These are phyloP conservation scores for Mnemiopsis leidyi DNA, from an alignment of 37 sponge, comb jelly and placozoan genomes.

Conservation along the genomic window DNA sequence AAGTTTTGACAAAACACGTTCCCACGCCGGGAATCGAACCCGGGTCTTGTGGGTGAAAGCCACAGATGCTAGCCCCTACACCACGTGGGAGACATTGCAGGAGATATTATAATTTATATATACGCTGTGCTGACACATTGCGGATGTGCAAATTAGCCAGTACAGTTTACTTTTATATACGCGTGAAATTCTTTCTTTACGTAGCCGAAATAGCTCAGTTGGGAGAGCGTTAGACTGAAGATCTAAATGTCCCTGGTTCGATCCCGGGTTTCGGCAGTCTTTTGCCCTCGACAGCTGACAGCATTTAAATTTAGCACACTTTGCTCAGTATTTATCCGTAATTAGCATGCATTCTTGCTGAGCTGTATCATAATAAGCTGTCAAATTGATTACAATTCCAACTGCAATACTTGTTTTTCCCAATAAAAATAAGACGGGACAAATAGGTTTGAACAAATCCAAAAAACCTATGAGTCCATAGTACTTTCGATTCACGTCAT, in stretches of 20 bases:
- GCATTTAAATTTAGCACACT: too few relatives aligned
- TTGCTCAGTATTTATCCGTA: too few relatives aligned
- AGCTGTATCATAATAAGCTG: too few relatives aligned
- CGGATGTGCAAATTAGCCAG: not conserved
- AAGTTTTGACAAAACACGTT: not conserved
- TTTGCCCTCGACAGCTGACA: conserved; percentile 47
- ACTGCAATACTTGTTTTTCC: too few relatives aligned
- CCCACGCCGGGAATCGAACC: conserved; percentile 67
- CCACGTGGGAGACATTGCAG: conserved; percentile 41
- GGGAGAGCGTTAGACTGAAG: conserved; percentile 88
- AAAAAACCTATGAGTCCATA: too few relatives aligned
- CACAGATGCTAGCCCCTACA: conserved; percentile 68
- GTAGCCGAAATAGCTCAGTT: conserved; percentile 81
- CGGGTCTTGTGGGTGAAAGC: conserved; percentile 68
- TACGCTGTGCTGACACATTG: not conserved
- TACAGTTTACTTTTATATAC: too few relatives aligned
- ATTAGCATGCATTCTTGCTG: too few relatives aligned
- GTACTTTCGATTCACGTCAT: too few relatives aligned
- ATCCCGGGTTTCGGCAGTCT: conserved; percentile 78
- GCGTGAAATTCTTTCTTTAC: too few relatives aligned
- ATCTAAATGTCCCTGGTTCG: conserved; percentile 84
- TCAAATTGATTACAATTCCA: too few relatives aligned
- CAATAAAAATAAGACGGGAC: too few relatives aligned
- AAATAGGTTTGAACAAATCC: too few relatives aligned
- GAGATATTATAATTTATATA: not conserved